Evolutionary conservation across 2,113 vertebrate species (phyloP).

Genomic region (Calyptomena viridis): DNA sequence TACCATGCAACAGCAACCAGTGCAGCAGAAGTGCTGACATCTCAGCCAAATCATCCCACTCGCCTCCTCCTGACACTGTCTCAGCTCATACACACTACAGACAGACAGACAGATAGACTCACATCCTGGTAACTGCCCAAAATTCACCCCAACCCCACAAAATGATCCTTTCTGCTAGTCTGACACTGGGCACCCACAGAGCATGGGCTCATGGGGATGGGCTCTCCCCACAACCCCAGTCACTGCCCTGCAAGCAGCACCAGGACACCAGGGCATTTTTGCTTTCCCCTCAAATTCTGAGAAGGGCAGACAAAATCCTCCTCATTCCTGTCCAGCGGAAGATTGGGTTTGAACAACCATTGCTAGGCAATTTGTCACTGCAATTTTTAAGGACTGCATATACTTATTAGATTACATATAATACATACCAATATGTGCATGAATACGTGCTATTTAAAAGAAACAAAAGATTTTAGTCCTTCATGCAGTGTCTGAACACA

Average conservation of each 20-base stretch:
- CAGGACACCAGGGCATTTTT: not conserved
- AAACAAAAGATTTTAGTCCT: constrained; percentile 6
- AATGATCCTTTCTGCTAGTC: not conserved
- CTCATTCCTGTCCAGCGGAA: not conserved
- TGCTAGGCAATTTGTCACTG: not conserved
- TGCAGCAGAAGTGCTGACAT: not conserved
- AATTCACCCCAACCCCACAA: not conserved
- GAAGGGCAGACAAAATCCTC: not conserved
- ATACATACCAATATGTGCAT: not conserved
- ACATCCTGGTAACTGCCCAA: not conserved
- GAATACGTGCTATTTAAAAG: not conserved
- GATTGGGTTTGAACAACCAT: not conserved
- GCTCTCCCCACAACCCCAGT: fast-evolving
- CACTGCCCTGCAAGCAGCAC: not conserved
- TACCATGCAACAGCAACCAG: not conserved
- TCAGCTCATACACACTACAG: not conserved
- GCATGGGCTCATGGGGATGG: fast-evolving
- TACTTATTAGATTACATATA: not conserved
- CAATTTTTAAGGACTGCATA: not conserved
- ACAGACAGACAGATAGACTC: not conserved
- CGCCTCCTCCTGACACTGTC: no score
- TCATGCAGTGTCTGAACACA: not conserved
- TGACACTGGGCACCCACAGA: not conserved
- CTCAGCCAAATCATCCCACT: not conserved
- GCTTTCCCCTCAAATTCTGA: not conserved